Evolutionary conservation across 2,113 vertebrate species (phyloP).

Genomic region (Grammomys surdaster): DNA sequence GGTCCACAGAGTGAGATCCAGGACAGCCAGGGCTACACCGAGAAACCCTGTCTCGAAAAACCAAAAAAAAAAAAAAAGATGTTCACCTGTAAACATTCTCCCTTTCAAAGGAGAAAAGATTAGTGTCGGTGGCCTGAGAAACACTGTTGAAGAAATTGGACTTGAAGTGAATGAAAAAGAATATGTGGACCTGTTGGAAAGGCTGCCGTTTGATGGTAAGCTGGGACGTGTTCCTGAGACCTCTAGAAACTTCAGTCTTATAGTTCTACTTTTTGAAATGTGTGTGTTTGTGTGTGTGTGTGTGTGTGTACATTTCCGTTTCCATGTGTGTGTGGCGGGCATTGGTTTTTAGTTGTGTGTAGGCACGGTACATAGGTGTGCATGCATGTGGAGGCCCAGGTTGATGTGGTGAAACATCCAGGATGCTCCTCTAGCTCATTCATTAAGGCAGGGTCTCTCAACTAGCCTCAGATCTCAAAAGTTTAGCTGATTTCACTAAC

Average conservation of each 20-base stretch:
- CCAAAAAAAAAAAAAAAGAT: background rate
- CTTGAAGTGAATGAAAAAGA: slow-evolving; percentile 67
- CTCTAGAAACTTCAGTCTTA: background rate
- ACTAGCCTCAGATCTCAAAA: background rate
- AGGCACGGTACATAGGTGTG: background rate
- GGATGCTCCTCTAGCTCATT: background rate
- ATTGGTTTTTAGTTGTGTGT: background rate
- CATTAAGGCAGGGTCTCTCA: background rate
- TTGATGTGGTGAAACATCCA: background rate
- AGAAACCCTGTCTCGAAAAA: no score
- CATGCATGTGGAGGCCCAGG: background rate
- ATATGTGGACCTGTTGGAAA: slow-evolving; percentile 47
- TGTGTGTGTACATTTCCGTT: background rate
- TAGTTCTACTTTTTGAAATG: background rate
- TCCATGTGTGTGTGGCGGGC: no score
- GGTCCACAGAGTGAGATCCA: no score
- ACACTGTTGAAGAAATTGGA: slow-evolving; percentile 62
- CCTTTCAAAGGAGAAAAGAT: slow-evolving; percentile 69
- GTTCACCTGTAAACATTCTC: slow-evolving; percentile 1
- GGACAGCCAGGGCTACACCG: no score
- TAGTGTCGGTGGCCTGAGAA: slow-evolving; percentile 56
- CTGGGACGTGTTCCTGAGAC: background rate
- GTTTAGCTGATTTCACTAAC: background rate
- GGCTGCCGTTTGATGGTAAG: slow-evolving; percentile 67
- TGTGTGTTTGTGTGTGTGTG: background rate